Conservation (phyloP, 2,888 invertebrate species). For the Lepidocyrtoides sp. region DNA sequence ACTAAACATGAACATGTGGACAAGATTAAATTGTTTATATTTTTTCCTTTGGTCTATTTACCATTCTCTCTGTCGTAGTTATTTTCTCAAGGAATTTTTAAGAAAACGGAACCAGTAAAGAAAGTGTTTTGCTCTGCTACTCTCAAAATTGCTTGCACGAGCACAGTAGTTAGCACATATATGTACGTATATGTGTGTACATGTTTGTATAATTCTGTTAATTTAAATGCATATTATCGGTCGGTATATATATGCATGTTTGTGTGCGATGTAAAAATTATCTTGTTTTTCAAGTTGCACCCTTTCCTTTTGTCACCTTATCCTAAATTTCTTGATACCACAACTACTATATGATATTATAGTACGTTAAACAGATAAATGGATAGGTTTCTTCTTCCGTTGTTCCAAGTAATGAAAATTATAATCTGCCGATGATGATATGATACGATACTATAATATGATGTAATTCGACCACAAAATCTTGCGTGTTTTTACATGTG, state of each 20-base stretch:
- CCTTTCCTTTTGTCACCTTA: neutral
- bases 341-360: neutral
- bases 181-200: neutral
- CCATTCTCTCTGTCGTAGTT: too few species aligned
- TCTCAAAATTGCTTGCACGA: neutral
- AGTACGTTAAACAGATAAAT: too few species aligned
- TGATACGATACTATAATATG: neutral
- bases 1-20: too few species aligned
- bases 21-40: too few species aligned
- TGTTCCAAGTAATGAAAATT: neutral
- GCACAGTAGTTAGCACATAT: neutral
- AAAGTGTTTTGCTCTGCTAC: neutral
- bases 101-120: too few species aligned
- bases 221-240: neutral
- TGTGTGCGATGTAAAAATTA: too few species aligned
- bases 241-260: too few species aligned
- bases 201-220: neutral
- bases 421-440: neutral
- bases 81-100: too few species aligned
- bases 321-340: neutral
- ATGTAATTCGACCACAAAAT: neutral
- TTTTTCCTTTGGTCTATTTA: too few species aligned
- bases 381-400: slow-evolving; percentile 18
- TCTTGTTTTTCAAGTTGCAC: neutral
- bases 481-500: neutral